Base-by-base conservation (phyloP, 2,797 vertebrate species). In the Coranthus polyacanthus region DNA sequence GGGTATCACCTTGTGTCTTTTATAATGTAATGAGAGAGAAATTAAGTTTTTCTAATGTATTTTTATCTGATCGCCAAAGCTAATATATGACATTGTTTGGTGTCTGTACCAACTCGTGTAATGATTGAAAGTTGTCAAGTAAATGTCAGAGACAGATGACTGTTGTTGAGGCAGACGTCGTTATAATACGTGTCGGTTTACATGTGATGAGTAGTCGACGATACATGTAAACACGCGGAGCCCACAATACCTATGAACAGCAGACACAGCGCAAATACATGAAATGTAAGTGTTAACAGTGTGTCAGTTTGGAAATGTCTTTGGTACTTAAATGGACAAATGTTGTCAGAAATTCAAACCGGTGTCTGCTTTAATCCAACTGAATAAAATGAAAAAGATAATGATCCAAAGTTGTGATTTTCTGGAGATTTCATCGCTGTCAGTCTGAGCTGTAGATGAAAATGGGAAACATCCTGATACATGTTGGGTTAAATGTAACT, bases 21-120 rank as follows among this genome's bases (percentile, higher is more conserved):
- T 79, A 46, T 55, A 65, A 63, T 41, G 61, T 56, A 57, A 69
- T 34, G 13, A 58, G 11, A 53, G 15, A 75, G 22, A 69, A 86
- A 70, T 44, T 6, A 5, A 13, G 6, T 49, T 82, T 87, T 84
- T 83, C 26, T 73, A 78, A 72, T 63, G 42, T 71, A 47, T 85
- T 85, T 85, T 78, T 79, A 76, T 74, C 49, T 51, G 29, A 51
- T 74, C 68, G 81, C 73, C 61, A 75, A 69, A 79, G 66, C 22
- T 77, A 78, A 73, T 80, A 58, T 63, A 75, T 80, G 26, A 45
- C 54, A 66, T 70, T 66, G 6, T 44, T 51, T 63, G 24, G 51
- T 77, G 58, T 78, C 50, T 59, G 64, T 68, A 66, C 43, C 46
- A 52, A 17, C 13, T 63, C 2, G 49, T 75, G 52, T 52, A 20